Conservation (phyloP, 2,888 invertebrate species). For the Stomorhina lunata region DNA sequence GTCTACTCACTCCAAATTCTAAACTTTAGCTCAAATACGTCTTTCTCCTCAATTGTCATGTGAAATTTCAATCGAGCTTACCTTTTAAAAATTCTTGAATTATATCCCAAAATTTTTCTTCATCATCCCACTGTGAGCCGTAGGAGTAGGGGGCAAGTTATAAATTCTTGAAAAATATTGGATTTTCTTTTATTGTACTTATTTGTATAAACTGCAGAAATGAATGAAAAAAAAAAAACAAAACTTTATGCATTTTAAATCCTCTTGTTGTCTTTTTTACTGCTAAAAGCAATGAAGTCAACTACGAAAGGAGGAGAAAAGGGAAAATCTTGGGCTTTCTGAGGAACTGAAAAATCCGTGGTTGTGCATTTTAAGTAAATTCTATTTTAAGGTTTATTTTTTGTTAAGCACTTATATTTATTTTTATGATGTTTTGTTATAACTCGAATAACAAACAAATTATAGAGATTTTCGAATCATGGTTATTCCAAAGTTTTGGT, state of each 20-base stretch:
- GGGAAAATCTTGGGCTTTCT: not conserved
- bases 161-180: not conserved
- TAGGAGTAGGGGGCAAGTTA: not conserved
- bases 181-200: constrained; percentile 8
- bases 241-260: constrained; percentile 51
- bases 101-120: no score
- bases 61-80: no score
- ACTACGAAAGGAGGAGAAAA: not conserved
- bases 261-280: constrained; percentile 19
- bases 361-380: constrained; percentile 46
- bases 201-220: constrained; percentile 8
- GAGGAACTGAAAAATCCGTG: constrained; percentile 45
- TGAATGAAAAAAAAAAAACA: not conserved
- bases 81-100: no score
- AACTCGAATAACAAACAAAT: constrained; percentile 17
- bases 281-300: not conserved
- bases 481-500: no score
- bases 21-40: no score
- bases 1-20: no score
- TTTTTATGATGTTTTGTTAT: not conserved
- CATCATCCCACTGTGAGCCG: not conserved
- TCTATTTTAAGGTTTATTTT: constrained; percentile 30
- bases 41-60: no score
- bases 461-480: no score
- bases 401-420: not conserved